Conservation (phyloP, 2,797 vertebrate species). For the Typhlichthys eigenmanni region DNA sequence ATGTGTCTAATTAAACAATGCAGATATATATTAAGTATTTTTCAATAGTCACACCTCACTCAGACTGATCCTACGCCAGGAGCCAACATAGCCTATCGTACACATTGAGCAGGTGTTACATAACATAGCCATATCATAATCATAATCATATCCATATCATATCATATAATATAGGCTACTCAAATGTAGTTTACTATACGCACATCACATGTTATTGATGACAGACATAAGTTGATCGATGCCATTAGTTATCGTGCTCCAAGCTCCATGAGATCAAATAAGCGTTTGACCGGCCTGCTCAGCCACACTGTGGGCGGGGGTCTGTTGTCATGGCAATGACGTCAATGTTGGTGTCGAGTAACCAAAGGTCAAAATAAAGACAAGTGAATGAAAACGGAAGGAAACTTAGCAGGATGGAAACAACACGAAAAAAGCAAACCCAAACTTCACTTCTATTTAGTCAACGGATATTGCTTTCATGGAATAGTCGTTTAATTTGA, state of each 20-base stretch:
- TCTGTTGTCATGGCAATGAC: constrained; percentile 79
- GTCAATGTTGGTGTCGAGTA: constrained; percentile 82
- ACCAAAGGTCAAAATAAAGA: constrained; percentile 83
- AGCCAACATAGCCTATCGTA: too few relatives aligned
- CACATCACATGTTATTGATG: too few relatives aligned
- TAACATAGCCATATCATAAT: too few relatives aligned
- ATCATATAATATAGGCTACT: too few relatives aligned
- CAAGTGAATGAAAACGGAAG: constrained; percentile 78
- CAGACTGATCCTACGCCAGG: too few relatives aligned
- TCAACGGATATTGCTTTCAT: neutral
- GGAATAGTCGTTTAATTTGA: constrained; percentile 21
- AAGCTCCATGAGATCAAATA: neutral
- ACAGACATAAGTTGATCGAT: too few relatives aligned
- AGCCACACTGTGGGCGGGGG: constrained; percentile 56
- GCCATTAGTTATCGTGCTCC: neutral
- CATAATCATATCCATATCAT: too few relatives aligned
- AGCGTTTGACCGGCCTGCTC: constrained; percentile 13
- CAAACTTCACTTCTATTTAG: constrained; percentile 4
- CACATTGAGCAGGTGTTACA: too few relatives aligned
- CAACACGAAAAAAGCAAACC: constrained; percentile 21
- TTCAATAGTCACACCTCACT: too few relatives aligned
- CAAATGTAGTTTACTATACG: too few relatives aligned
- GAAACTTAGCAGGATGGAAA: constrained; percentile 63
- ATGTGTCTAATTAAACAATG: too few relatives aligned
- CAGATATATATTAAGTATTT: too few relatives aligned